Conservation (phyloP, 2,888 invertebrate species). For the Hypercompe scribonia region DNA sequence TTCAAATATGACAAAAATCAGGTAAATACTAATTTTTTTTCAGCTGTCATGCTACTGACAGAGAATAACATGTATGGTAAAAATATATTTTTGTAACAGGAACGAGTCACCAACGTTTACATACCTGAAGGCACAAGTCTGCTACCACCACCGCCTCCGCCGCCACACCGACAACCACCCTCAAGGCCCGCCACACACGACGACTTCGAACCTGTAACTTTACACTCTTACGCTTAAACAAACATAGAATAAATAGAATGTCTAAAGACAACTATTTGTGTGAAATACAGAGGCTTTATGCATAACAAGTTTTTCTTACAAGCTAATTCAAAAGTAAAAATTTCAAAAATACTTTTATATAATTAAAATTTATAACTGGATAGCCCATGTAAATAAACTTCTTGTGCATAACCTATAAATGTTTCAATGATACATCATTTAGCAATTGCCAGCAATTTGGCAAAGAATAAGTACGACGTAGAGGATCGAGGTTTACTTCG, state of each 20-base stretch:
- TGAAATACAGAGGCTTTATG: background rate
- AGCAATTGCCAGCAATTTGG: background rate
- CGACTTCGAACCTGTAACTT: constrained; percentile 87
- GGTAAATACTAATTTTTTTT: constrained; percentile 72
- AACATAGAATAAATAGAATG: background rate
- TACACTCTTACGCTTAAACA: constrained; percentile 82
- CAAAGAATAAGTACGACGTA: background rate
- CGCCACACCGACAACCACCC: constrained; percentile 83
- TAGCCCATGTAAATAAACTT: constrained; percentile 1
- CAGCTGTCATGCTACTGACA: background rate
- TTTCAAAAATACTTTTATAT: constrained; percentile 6
- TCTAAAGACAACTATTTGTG: background rate
- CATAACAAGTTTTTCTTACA: constrained; percentile 8
- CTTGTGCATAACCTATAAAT: constrained; percentile 5
- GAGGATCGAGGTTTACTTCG: background rate
- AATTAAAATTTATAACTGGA: background rate
- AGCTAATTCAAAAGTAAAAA: background rate
- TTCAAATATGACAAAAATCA: constrained; percentile 93
- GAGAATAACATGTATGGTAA: background rate
- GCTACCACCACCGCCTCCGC: constrained; percentile 88
- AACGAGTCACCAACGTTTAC: constrained; percentile 87
- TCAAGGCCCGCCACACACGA: constrained; percentile 86
- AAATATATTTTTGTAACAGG: constrained; percentile 67
- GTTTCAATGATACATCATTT: background rate
- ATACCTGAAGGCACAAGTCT: constrained; percentile 90